These are phyloP conservation scores for Gallinago jamesoni DNA, from an alignment of 2,113 vertebrate species.

Conservation along the genomic window DNA sequence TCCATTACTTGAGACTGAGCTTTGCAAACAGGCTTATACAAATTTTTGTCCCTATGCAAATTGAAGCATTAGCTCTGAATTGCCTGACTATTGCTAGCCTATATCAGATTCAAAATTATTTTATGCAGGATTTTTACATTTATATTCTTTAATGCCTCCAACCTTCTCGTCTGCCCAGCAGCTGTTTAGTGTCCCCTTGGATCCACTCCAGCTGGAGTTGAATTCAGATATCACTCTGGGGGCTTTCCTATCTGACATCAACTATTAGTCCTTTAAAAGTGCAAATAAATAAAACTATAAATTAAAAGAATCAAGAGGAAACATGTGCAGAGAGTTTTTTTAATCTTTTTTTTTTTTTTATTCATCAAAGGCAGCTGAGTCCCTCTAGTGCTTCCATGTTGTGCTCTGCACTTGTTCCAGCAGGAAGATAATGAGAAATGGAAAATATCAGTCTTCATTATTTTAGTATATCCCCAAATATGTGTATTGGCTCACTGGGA, in stretches of 20 bases:
- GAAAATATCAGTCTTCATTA: background rate
- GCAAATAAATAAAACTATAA: slow-evolving; percentile 21
- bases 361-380: slow-evolving; percentile 37
- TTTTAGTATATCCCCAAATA: background rate
- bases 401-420: slow-evolving; percentile 10
- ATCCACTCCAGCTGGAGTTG: background rate
- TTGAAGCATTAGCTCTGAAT: background rate
- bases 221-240: background rate
- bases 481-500: background rate
- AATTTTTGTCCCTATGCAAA: background rate
- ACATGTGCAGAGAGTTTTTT: background rate
- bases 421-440: background rate
- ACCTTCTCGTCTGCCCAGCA: background rate
- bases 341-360: background rate
- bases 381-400: slow-evolving; percentile 2
- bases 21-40: background rate
- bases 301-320: slow-evolving; percentile 8
- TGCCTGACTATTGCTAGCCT: background rate
- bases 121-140: slow-evolving; percentile 1
- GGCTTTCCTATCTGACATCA: background rate
- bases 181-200: background rate
- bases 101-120: background rate
- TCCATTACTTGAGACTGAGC: background rate
- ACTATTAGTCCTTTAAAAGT: background rate
- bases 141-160: background rate